Conservation (phyloP, 2,113 vertebrate species). For the Siphamia tubifer region DNA sequence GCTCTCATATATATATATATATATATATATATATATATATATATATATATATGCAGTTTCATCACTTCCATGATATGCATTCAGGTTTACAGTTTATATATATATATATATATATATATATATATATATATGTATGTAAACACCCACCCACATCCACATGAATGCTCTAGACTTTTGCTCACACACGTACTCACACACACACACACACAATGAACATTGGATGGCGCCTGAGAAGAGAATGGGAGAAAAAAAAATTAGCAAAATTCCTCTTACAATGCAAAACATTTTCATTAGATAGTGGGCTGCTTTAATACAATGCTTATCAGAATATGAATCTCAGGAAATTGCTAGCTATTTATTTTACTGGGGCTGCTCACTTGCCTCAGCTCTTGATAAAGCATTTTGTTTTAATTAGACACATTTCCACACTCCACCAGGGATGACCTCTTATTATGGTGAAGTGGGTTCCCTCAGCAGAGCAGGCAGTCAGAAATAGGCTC, state of each 20-base stretch:
- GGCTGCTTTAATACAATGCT: constrained; percentile 70
- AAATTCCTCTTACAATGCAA: constrained; percentile 21
- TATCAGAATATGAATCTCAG: constrained; percentile 70
- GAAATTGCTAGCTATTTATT: constrained; percentile 72
- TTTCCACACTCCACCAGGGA: constrained; percentile 74
- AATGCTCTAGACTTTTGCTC: too few species aligned
- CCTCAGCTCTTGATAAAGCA: constrained; percentile 69
- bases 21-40: too few species aligned
- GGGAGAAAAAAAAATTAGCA: neutral
- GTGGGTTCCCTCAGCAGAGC: constrained; percentile 56
- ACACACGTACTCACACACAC: neutral
- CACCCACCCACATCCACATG: too few species aligned
- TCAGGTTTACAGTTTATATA: too few species aligned
- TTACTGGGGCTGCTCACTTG: constrained; percentile 45
- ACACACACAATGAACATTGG: neutral
- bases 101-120: too few species aligned
- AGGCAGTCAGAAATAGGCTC: constrained; percentile 53
- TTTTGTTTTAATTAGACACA: constrained; percentile 81
- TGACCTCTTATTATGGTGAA: constrained; percentile 71
- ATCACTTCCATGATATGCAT: too few species aligned
- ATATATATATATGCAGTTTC: too few species aligned
- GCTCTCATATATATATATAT: too few species aligned
- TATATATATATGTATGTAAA: too few species aligned
- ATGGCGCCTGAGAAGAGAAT: neutral
- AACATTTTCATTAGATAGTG: constrained; percentile 44